phyloP scores from a whole-genome alignment of 2,113 vertebrate genomes.

The Thalassoma bifasciatum region DNA sequence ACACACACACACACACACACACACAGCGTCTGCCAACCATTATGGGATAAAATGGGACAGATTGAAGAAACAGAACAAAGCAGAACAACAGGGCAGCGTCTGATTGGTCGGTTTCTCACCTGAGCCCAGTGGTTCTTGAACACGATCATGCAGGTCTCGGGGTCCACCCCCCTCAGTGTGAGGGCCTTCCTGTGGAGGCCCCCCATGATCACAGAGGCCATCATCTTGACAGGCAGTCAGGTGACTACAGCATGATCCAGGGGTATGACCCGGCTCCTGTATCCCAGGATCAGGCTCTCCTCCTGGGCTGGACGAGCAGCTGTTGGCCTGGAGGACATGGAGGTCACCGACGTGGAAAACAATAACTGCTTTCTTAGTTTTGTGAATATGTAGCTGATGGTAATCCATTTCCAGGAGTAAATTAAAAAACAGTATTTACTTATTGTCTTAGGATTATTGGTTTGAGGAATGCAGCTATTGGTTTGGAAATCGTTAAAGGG shows the following conservation, averaged over 20 bases:
- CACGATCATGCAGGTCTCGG: constrained; percentile 98
- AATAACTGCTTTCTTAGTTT: no score
- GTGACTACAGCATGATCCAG: constrained; percentile 62
- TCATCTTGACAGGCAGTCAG: constrained; percentile 78
- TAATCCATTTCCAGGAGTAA: no score
- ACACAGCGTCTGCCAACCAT: constrained; percentile 31
- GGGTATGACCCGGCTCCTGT: constrained; percentile 1
- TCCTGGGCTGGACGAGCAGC: not conserved
- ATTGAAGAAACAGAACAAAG: not conserved
- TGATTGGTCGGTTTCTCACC: constrained; percentile 26
- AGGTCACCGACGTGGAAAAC: no score
- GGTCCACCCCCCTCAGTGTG: constrained; percentile 91
- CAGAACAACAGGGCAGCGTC: not conserved
- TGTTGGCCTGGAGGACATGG: constrained; percentile 28
- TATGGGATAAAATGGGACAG: constrained; percentile 38
- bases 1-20: constrained; percentile 40
- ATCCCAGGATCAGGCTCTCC: constrained; percentile 27
- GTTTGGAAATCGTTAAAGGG: no score
- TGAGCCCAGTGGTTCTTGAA: constrained; percentile 98
- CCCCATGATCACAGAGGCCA: constrained; percentile 86
- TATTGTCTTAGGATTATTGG: no score
- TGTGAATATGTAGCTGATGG: no score
- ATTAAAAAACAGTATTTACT: no score
- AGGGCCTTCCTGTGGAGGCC: constrained; percentile 84
- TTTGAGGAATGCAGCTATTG: no score